A percentile compares a stretch with the other conserved stretches of the same genome.
These are phyloP conservation scores for Novumbra hubbsi DNA, from an alignment of 2,797 vertebrate species.

Conservation along the genomic window DNA sequence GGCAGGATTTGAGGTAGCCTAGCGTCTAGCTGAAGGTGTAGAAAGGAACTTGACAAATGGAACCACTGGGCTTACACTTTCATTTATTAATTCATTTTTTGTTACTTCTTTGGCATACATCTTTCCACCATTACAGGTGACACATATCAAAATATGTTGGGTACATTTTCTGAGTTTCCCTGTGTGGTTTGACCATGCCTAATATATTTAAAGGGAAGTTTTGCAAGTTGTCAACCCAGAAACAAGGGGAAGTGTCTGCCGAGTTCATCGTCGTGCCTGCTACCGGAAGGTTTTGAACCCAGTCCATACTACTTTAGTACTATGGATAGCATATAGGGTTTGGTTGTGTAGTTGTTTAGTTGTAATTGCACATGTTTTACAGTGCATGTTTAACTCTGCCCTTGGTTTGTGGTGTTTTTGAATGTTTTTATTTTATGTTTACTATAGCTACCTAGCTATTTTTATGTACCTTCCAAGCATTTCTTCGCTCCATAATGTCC, in stretches of 20 bases:
- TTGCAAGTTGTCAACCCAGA: not conserved
- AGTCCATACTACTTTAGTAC: too few relatives aligned
- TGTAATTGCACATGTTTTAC: too few relatives aligned
- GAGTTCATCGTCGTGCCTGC: too few relatives aligned
- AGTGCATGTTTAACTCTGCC: too few relatives aligned
- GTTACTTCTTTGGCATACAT: not conserved
- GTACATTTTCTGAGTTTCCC: not conserved
- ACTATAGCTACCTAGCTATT: too few relatives aligned
- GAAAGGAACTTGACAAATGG: not conserved
- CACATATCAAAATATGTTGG: not conserved
- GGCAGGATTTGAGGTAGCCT: not conserved
- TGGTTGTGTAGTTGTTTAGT: too few relatives aligned
- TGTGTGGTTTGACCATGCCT: not conserved
- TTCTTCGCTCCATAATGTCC: too few relatives aligned
- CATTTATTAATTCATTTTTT: not conserved
- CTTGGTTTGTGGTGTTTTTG: too few relatives aligned
- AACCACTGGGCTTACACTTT: not conserved
- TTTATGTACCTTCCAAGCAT: too few relatives aligned
- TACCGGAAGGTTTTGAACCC: too few relatives aligned
- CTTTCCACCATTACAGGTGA: not conserved
- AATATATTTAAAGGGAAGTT: not conserved
- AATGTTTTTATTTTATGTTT: too few relatives aligned
- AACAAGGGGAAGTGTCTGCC: not conserved
- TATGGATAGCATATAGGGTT: too few relatives aligned
- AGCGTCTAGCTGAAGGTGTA: slow-evolving; percentile 6